Evolutionary conservation across 2,888 invertebrate genomes (phyloP).

Genomic region (Suillia variegata): DNA sequence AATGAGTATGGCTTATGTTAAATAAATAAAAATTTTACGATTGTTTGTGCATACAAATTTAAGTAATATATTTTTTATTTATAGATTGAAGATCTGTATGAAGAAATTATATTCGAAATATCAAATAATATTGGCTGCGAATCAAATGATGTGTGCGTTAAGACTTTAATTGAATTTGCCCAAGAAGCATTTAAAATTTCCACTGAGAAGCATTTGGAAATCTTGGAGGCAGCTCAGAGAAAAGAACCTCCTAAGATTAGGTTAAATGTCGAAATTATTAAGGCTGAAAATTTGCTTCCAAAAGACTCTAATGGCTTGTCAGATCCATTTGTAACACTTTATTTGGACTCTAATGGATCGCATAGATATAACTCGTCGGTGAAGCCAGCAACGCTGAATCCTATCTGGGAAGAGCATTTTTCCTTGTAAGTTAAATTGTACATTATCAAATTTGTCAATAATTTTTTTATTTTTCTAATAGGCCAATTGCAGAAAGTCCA

Average conservation of each 20-base stretch:
- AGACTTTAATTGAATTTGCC: conserved; percentile 73
- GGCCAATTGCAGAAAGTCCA: conserved; percentile 72
- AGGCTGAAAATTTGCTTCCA: conserved; percentile 82
- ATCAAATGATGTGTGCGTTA: conserved; percentile 72
- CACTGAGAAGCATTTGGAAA: conserved; percentile 74
- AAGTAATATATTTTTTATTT: not conserved
- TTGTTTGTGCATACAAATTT: too few relatives aligned
- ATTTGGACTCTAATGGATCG: conserved; percentile 76
- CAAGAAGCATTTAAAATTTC: conserved; percentile 80
- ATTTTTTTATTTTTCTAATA: conserved; percentile 53
- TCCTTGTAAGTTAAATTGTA: conserved; percentile 66
- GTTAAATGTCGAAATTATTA: conserved; percentile 83
- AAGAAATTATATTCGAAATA: conserved; percentile 82
- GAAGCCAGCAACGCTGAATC: conserved; percentile 86
- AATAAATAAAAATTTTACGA: too few relatives aligned
- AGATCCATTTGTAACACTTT: conserved; percentile 96
- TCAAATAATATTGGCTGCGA: conserved; percentile 83
- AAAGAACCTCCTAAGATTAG: conserved; percentile 85
- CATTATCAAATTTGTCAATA: not conserved
- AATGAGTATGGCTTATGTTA: too few relatives aligned
- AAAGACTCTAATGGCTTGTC: conserved; percentile 93
- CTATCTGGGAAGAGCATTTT: conserved; percentile 97
- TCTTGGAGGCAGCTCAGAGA: conserved; percentile 73
- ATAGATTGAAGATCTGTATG: conserved; percentile 80
- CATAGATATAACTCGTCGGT: conserved; percentile 90